These are phyloP conservation scores for Archegozetes longisetosus DNA, from an alignment of 1,140 invertebrate species.

Conservation along the genomic window DNA sequence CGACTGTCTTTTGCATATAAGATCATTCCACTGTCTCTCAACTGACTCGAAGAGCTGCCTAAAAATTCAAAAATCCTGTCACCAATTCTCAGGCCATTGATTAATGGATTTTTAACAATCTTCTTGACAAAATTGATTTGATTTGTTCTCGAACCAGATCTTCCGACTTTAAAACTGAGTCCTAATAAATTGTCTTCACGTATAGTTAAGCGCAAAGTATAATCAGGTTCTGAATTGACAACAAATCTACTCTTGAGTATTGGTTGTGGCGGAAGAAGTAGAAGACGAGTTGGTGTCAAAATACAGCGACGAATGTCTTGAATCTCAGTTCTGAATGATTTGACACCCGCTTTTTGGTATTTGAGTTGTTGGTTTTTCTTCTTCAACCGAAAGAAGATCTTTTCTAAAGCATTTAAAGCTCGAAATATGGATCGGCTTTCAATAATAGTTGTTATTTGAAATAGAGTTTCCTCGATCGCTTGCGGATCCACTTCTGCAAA, in stretches of 20 bases:
- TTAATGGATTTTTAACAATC: slow-evolving; percentile 9
- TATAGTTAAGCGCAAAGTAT: slow-evolving; percentile 19
- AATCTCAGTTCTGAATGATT: neutral
- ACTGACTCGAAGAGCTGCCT: slow-evolving; percentile 23
- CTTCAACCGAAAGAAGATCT: neutral
- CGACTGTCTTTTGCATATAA: slow-evolving; percentile 22
- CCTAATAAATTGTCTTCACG: slow-evolving; percentile 16
- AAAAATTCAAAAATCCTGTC: slow-evolving; percentile 24
- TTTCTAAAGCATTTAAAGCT: neutral
- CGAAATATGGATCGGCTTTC: neutral
- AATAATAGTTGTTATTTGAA: neutral
- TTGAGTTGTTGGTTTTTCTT: neutral
- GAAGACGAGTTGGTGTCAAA: slow-evolving; percentile 16
- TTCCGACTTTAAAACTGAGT: slow-evolving; percentile 13
- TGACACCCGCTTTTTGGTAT: neutral
- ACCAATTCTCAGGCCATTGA: slow-evolving; percentile 18
- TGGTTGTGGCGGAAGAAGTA: slow-evolving; percentile 17
- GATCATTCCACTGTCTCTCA: slow-evolving; percentile 26
- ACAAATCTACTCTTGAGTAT: slow-evolving; percentile 19
- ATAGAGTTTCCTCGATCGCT: neutral
- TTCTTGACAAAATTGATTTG: slow-evolving; percentile 9
- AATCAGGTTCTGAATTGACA: slow-evolving; percentile 19
- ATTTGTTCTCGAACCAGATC: neutral
- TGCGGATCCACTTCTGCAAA: neutral
- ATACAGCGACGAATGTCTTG: slow-evolving; percentile 16